Evolutionary conservation across 1,140 invertebrate species (phyloP), one percentile per base, ranked within the genome.

Genomic region (Ips nitidus): DNA sequence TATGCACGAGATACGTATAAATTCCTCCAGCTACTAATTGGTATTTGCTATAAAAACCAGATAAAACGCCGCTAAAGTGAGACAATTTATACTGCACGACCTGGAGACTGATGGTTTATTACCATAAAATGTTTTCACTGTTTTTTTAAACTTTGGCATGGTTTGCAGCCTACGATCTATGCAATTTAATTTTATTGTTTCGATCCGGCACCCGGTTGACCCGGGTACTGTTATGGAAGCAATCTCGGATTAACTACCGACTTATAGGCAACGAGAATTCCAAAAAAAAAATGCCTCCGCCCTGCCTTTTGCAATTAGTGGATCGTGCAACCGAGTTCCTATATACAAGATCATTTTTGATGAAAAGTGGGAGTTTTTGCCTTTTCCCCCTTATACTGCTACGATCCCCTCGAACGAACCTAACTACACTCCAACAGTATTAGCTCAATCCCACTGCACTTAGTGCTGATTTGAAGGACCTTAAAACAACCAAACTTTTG

Each of bases 181-280:
- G 22, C 69, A 70, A 70, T 70, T 70, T 70, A 66, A 70, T 70
- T 70, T 70, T 70, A 70, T 70, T 70, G 62, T 64, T 56, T 65
- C 22, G 55, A 65, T 70, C 57, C 37, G 40, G 53, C 59, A 53
- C 53, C 56, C 62, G 69, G 7, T 43, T 71, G 63, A 71, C 69
- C 69, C 42, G 4, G 40, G 62, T 60, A 71, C 69, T 66, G 69
- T 71, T 71, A 71, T 71, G 63, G 68, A 59, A 59, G 69, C 61
- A 66, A 71, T 71, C 63, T 71, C 45, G 53, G 58, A 70, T 64
- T 71, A 71, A 71, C 69, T 71, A 71, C 69, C 63, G 69, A 55
- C 69, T 66, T 58, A 45, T 63, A 37, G 50, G 61, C 61, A 63
- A 41, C 22, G 45, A 8, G 56, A 60, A 6, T 41, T n/a, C 38